A percentile compares a stretch with the other conserved stretches of the same genome.
Conservation (phyloP, 2,797 vertebrate species). For the Pseudopleuronectes americanus region DNA sequence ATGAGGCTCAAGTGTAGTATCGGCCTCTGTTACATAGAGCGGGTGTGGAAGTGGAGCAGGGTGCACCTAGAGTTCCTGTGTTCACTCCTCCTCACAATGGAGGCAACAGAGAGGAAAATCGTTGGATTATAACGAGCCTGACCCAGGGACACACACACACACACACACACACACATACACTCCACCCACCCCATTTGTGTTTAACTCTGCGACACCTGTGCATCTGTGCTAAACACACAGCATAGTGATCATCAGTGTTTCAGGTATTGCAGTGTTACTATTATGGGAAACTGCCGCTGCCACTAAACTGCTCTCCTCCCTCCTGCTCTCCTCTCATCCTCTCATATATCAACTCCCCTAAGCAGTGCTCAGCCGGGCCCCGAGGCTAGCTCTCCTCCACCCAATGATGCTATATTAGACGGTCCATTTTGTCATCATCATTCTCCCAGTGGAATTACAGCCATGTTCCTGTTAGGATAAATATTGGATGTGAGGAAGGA, state of each 20-base stretch:
- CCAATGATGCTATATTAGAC: slow-evolving; percentile 65
- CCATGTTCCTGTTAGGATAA: slow-evolving; percentile 46
- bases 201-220: slow-evolving; percentile 46
- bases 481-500: slow-evolving; percentile 53
- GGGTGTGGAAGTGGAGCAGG: slow-evolving; percentile 64
- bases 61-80: slow-evolving; percentile 63
- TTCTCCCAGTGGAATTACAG: slow-evolving; percentile 57
- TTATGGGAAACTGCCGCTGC: slow-evolving; percentile 67
- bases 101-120: slow-evolving; percentile 77
- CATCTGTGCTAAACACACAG: slow-evolving; percentile 53
- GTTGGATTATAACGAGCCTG: slow-evolving; percentile 70
- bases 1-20: slow-evolving; percentile 71
- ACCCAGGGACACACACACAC: slow-evolving; percentile 41
- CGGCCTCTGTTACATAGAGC: slow-evolving; percentile 62
- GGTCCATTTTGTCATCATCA: slow-evolving; percentile 65
- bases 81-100: slow-evolving; percentile 69
- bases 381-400: slow-evolving; percentile 53
- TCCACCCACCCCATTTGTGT: slow-evolving; percentile 50
- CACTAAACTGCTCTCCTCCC: slow-evolving; percentile 61
- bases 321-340: slow-evolving; percentile 65
- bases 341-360: slow-evolving; percentile 73
- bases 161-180: slow-evolving; percentile 25
- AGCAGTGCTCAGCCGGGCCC: slow-evolving; percentile 67
- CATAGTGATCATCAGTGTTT: slow-evolving; percentile 51
- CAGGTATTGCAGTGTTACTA: slow-evolving; percentile 69